These are phyloP conservation scores for Sipha flava DNA, from an alignment of 1,140 invertebrate genomes.

Conservation along the genomic window DNA sequence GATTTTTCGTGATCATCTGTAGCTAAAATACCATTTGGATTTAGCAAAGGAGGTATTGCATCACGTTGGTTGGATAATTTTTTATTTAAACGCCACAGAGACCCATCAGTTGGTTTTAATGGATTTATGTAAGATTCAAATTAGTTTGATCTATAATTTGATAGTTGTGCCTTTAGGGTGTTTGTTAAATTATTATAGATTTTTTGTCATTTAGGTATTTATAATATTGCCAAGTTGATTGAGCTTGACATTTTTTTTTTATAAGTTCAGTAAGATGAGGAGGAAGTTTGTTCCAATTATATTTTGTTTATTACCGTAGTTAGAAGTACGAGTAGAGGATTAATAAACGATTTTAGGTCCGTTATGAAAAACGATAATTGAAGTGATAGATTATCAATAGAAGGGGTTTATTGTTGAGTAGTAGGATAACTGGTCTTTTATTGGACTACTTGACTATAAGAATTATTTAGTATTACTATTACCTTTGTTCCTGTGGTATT, in stretches of 20 bases:
- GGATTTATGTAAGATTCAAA: not conserved
- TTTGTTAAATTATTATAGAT: not conserved
- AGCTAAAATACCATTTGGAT: not conserved
- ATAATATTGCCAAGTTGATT: not conserved
- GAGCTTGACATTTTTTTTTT: not conserved
- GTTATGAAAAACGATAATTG: no score
- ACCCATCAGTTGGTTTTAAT: not conserved
- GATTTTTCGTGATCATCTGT: not conserved
- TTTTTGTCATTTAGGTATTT: not conserved
- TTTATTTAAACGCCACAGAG: not conserved
- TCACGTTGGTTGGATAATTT: not conserved
- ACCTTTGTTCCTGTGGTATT: no score
- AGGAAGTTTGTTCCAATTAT: no score
- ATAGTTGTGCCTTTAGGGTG: not conserved
- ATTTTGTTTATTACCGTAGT: no score
- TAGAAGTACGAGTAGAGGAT: no score
- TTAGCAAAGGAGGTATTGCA: not conserved
- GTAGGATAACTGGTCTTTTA: no score
- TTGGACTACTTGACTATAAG: no score
- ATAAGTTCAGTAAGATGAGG: no score
- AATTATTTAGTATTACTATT: no score
- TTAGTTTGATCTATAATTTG: not conserved
- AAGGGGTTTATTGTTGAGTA: no score
- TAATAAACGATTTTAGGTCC: no score
- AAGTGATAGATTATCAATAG: no score